Evolutionary conservation across 2,797 vertebrate species (phyloP).

Genomic region (Mus caroli): DNA sequence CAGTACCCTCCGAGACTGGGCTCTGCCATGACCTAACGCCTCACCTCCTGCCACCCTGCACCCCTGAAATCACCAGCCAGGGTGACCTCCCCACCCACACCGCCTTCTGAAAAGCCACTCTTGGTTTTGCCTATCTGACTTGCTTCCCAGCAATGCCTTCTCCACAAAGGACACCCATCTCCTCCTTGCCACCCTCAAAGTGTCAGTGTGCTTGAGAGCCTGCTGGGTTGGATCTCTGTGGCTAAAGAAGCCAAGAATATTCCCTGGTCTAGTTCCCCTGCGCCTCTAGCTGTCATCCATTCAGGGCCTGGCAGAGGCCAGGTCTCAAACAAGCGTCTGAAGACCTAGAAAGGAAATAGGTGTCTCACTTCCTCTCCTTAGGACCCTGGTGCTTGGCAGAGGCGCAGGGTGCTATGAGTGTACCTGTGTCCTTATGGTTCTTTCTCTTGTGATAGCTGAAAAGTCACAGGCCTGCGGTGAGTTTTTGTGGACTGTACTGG

Average conservation of each 20-base stretch:
- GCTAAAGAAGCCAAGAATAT: not conserved
- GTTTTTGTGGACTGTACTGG: not conserved
- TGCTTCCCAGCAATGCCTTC: not conserved
- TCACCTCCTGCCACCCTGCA: not conserved
- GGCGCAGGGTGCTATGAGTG: not conserved
- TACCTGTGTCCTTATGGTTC: not conserved
- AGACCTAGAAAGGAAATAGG: not conserved
- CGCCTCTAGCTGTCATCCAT: not conserved
- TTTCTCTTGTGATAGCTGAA: not conserved
- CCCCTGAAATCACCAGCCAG: not conserved
- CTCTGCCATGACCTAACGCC: not conserved
- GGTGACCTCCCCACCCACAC: not conserved
- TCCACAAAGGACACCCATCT: not conserved
- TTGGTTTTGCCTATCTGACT: not conserved
- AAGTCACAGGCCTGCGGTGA: not conserved
- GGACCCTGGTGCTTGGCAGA: not conserved
- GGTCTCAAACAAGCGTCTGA: not conserved
- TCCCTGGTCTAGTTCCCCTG: not conserved
- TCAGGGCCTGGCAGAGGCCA: conserved; percentile 7
- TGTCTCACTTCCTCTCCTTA: not conserved
- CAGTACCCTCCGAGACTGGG: not conserved
- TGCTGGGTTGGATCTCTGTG: not conserved
- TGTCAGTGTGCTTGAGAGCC: not conserved
- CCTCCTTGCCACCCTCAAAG: not conserved
- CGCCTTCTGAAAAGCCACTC: not conserved